phyloP scores from a whole-genome alignment of 2,113 vertebrate genomes.

The Hypomesus transpacificus region DNA sequence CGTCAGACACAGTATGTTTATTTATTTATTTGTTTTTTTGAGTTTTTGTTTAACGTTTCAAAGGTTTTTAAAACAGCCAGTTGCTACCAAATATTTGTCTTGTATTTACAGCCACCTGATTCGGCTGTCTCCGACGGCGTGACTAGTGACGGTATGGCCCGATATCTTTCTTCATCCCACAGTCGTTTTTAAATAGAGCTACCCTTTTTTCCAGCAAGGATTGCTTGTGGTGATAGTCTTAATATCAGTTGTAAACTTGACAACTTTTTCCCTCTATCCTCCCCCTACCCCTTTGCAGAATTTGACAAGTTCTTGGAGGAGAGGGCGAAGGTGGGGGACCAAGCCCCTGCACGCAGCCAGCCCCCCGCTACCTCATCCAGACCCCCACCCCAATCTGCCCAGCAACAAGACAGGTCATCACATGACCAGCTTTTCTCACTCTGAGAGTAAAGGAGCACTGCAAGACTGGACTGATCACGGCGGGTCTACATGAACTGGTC shows the following conservation, averaged over 20 bases:
- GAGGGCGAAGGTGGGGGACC: conserved; percentile 51
- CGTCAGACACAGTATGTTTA: conserved; percentile 61
- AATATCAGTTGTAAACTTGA: not conserved
- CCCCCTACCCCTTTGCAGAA: conserved; percentile 41
- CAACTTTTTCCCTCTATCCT: not conserved
- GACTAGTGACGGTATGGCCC: conserved; percentile 66
- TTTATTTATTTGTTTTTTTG: not conserved
- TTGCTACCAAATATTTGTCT: conserved; percentile 5
- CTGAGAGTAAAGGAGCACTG: conserved; percentile 33
- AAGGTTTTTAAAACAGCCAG: not conserved
- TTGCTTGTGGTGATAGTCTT: not conserved
- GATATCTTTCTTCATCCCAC: not conserved
- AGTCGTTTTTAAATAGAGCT: not conserved
- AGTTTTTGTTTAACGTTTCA: not conserved
- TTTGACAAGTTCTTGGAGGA: conserved; percentile 72
- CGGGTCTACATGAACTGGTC: too few relatives aligned
- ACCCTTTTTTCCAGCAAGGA: not conserved
- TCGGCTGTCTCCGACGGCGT: conserved; percentile 62
- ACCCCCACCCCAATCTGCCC: conserved; percentile 35
- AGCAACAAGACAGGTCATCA: conserved; percentile 46
- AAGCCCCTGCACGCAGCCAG: conserved; percentile 6
- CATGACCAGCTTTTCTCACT: conserved; percentile 72
- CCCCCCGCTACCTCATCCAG: conserved; percentile 31
- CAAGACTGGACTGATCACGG: too few relatives aligned
- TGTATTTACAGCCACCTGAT: conserved; percentile 48